Percentiles rank a stretch among this genome's conserved stretches.
Conservation (phyloP, 2,797 vertebrate genomes). For the Xenopus petersii region DNA sequence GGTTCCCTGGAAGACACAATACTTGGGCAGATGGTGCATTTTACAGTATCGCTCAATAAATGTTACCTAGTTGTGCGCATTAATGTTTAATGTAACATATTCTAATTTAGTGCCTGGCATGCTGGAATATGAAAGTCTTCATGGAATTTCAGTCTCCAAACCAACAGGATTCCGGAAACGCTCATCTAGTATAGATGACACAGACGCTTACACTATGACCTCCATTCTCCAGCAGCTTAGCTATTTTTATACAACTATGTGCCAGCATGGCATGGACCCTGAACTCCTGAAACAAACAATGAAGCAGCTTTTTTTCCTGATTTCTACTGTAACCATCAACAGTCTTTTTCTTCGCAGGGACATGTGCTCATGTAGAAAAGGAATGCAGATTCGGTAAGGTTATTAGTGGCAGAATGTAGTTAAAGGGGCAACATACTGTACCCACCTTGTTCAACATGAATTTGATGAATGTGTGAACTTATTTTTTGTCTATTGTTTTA, state of each 20-base stretch:
- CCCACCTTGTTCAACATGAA: too few relatives aligned
- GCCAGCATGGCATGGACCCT: slow-evolving; percentile 84
- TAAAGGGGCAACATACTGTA: too few relatives aligned
- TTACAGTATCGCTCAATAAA: too few relatives aligned
- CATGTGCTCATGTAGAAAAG: slow-evolving; percentile 97
- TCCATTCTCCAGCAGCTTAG: slow-evolving; percentile 85
- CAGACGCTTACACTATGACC: slow-evolving; percentile 80
- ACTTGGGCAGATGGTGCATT: too few relatives aligned
- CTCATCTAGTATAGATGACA: slow-evolving; percentile 82
- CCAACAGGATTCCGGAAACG: slow-evolving; percentile 92
- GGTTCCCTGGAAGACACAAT: too few relatives aligned
- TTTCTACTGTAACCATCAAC: slow-evolving; percentile 84
- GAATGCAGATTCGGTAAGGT: slow-evolving; percentile 94
- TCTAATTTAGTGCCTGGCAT: slow-evolving; percentile 82
- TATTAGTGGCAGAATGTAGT: not conserved
- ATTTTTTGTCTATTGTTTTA: too few relatives aligned
- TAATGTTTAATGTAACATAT: not conserved
- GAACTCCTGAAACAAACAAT: slow-evolving; percentile 79
- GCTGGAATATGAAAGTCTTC: slow-evolving; percentile 93
- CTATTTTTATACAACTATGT: slow-evolving; percentile 82
- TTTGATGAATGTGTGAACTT: too few relatives aligned
- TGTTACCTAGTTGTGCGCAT: too few relatives aligned
- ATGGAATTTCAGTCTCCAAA: slow-evolving; percentile 95
- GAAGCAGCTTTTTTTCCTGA: slow-evolving; percentile 88
- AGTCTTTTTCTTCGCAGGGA: slow-evolving; percentile 95